Base-by-base conservation (phyloP, 2,113 vertebrate species). In the Brachyhypopomus occidentalis region DNA sequence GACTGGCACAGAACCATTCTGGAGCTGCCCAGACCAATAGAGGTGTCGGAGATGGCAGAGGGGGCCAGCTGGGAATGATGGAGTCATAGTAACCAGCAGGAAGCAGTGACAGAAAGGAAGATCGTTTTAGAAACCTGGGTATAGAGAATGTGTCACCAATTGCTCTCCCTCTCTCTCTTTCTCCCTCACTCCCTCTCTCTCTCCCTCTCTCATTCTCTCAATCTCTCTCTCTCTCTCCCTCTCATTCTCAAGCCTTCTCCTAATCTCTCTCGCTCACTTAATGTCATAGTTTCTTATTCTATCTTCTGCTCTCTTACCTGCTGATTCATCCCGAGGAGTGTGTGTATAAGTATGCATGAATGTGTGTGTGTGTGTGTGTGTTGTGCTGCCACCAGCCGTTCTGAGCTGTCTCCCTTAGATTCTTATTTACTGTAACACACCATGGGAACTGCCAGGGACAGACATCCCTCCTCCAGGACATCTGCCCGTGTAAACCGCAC, bases 51-150 rank as follows among this genome's bases (percentile, higher is more conserved):
- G 63, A 20, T 25, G 48, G 45, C 27, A 58, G 30, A 23, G 45
- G 48, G 25, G 38, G 20, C 12, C 17, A 22, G 36, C 11, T 48
- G 23, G 17, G 56, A n/a, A 20, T 19, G 56, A 34, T 23, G 25
- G 22, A 2, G 58, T 79, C 67, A 72, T 79, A 27, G 17, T 52
- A 64, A 80, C 14, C 59, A 56, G 41, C 23, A 72, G 58, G 19
- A 6, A 12, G 16, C 41, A 55, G 23, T 80, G n/a, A 66, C 48
- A 45, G 20, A 55, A 74, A n/a, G 72, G 22, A 30, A 41, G 5
- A 41, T 41, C 45, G 14, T 11, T 48, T 80, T 80, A 73, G 12
- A 80, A 73, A 55, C 2, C 34, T 22, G 55, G 56, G 0, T 59
- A 34, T 20, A 45, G 11, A 69, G 27, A 55, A 67, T 22, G 45